Base-by-base conservation (phyloP, 2,888 invertebrate species). In the Brachyptera risi region DNA sequence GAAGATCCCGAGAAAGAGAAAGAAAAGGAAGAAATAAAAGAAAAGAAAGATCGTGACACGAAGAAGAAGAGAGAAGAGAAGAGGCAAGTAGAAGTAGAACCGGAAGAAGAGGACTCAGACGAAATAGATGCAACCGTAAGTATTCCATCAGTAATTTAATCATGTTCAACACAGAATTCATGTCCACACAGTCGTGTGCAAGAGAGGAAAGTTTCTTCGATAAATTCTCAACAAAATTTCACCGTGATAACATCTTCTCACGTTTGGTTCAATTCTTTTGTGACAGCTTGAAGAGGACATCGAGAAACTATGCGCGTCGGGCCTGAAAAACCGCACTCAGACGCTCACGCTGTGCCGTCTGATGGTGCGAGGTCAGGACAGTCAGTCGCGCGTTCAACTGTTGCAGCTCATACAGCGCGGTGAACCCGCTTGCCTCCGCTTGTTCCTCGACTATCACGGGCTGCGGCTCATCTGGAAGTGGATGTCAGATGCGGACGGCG, bases 401-500 rank as follows among this genome's bases (percentile, higher is more conserved):
- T 78, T 97, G 66, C 81, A 87, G 13, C 80, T 96, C 38, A 79
- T 97, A 62, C 83, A 90, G 61, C 84, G 83, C 63, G 90, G 90
- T 0, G 92, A 91, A 72, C 77, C 89, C 69, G 88, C 92, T 0
- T 93, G 92, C 72, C 82, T 90, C 9, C 78, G 93, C 15, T 80
- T 96, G 64, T 96, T 97, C 78, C 82, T 94, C 59, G 93, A 93
- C 78, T 96, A 96, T 76, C 93, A 96, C 71, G 97, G 97, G 0
- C 79, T 97, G 59, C 79, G 92, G 4, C 78, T 98, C 59, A 80
- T 98, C 61, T 93, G 95, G 79, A 92, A 92, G 26, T 97, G 97
- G 88, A 94, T 96, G 84, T 84, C 85, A 61, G 92, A 92, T 70
- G 81, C 76, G 0, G 75, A 78, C 31, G 19, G 15, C 9, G 47